phyloP scores from a whole-genome alignment of 2,888 invertebrate genomes.

The Mechanitis messenoides region DNA sequence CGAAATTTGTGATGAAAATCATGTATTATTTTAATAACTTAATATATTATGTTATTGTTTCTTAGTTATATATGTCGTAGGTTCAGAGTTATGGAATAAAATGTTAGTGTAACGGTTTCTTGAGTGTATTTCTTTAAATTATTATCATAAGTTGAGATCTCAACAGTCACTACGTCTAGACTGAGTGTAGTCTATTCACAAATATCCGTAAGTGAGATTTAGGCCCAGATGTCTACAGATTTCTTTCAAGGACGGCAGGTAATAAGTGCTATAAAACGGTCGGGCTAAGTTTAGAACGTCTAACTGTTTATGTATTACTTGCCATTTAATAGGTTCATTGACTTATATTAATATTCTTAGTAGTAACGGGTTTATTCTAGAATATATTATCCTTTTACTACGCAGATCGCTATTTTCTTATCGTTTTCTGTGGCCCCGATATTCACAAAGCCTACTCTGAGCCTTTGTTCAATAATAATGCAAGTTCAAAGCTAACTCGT shows the following conservation, averaged over 20 bases:
- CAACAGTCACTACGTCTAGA: not conserved
- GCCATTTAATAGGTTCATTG: not conserved
- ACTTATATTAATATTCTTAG: not conserved
- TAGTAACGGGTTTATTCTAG: not conserved
- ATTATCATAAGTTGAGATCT: conserved; percentile 1
- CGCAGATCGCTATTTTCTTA: not conserved
- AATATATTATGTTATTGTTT: too few species aligned
- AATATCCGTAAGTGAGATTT: conserved; percentile 11
- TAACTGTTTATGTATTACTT: not conserved
- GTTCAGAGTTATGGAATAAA: too few species aligned
- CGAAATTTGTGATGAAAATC: conserved; percentile 1
- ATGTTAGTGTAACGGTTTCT: too few species aligned
- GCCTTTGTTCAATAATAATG: not conserved
- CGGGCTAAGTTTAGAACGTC: not conserved
- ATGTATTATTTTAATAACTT: too few species aligned
- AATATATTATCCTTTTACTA: not conserved
- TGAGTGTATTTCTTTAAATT: not conserved
- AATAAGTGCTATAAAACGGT: conserved; percentile 1
- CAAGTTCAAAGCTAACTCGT: conserved; percentile 3
- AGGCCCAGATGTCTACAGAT: conserved; percentile 16
- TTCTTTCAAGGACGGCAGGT: not conserved
- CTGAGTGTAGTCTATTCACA: not conserved
- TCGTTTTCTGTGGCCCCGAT: not conserved
- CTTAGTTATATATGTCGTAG: too few species aligned
- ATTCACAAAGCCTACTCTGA: not conserved